Conservation (phyloP, 1,140 invertebrate species). For the Apis laboriosa region DNA sequence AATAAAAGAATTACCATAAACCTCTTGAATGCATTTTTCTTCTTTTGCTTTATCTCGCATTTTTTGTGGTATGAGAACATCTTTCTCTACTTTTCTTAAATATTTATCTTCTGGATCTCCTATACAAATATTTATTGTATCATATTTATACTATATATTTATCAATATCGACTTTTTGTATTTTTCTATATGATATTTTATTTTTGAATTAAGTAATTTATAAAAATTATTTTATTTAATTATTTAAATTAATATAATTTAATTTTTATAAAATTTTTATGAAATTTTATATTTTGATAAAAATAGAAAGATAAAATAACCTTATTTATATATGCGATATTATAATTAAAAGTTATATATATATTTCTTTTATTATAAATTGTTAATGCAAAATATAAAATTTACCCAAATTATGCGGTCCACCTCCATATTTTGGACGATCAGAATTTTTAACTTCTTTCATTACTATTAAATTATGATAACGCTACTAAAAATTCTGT, state of each 20-base stretch:
- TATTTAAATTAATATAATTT: not conserved
- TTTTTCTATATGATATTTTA: too few relatives aligned
- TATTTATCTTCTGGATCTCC: slow-evolving; percentile 92
- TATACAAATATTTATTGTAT: slow-evolving; percentile 65
- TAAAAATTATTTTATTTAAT: not conserved
- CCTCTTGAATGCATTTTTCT: slow-evolving; percentile 89
- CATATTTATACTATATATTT: not conserved
- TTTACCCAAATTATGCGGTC: slow-evolving; percentile 83
- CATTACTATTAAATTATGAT: slow-evolving; percentile 9
- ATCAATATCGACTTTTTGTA: too few relatives aligned
- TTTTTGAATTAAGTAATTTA: too few relatives aligned
- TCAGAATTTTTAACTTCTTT: slow-evolving; percentile 45
- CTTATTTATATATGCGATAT: not conserved
- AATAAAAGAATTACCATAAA: slow-evolving; percentile 80
- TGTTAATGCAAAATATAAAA: not conserved
- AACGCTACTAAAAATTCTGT: not conserved
- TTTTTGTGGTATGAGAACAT: slow-evolving; percentile 92
- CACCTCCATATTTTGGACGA: slow-evolving; percentile 76
- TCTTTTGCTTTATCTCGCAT: slow-evolving; percentile 89
- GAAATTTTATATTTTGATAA: not conserved
- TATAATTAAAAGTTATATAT: not conserved
- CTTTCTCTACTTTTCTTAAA: slow-evolving; percentile 91
- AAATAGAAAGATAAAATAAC: slow-evolving; percentile 23
- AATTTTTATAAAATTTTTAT: not conserved
- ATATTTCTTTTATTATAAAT: slow-evolving; percentile 1